Base-by-base conservation (phyloP, 2,888 invertebrate species). In the Drosophila borealis region DNA sequence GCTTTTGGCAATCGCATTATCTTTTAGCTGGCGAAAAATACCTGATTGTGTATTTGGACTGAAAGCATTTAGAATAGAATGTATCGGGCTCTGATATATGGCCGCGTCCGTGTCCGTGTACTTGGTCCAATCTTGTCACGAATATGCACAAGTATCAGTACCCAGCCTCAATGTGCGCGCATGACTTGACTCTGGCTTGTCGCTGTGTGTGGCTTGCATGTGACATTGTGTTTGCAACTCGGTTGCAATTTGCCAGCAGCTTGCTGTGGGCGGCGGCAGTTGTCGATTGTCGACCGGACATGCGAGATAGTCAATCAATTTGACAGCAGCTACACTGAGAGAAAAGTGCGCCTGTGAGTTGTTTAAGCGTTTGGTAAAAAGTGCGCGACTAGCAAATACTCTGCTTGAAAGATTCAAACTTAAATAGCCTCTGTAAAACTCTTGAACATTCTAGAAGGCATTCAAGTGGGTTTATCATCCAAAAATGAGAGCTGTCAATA, bases 51-150 rank as follows among this genome's bases (percentile, higher is more conserved):
- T 25, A 8, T 13, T 44, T 41, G 14, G 45, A 13, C 53, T 19
- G 29, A 34, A 11, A 29, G 11, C 36, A 25, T 17, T 66, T 60
- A 19, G 21, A 46, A 36, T 46, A 45, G 60, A 65, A 56, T 71
- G 56, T 4, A 34, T 14, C n/a, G 44, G 34, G 50, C 46, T 19
- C 50, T 57, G 67, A 56, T 59, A 6, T 17, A 34, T 29, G 17
- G 2, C 8, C 8, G 29, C 8, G 29, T 6, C 49, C 19, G 62
- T 61, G 63, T 63, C 48, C 54, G 55, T 70, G 85, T 66, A 66
- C 80, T 80, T 86, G 74, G 83, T 63, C 80, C 69, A 78, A 83
- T 81, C 87, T 87, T 80, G 87, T 81, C 84, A 86, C 87, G 81
- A 81, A 78, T 59, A 34, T 19, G 33, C 19, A 45, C 11, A 57